Conservation (phyloP, 2,888 invertebrate species). For the Apotomis capreana region DNA sequence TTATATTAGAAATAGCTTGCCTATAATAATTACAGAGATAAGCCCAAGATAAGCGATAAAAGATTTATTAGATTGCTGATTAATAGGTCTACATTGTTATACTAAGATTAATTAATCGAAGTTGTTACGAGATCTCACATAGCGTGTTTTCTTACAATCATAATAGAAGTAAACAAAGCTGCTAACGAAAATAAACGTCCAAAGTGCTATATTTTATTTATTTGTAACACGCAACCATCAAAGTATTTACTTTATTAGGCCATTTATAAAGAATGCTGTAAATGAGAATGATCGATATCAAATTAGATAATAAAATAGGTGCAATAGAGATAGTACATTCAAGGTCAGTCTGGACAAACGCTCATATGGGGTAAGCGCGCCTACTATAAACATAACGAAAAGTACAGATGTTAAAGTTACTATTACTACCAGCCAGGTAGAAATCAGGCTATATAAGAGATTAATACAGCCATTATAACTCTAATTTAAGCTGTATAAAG, state of each 20-base stretch:
- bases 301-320: slow-evolving; percentile 21
- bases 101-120: not conserved
- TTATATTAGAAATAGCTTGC: too few relatives aligned
- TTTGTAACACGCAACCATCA: slow-evolving; percentile 69
- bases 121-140: slow-evolving; percentile 45
- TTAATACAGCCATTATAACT: too few relatives aligned
- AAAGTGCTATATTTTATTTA: slow-evolving; percentile 75
- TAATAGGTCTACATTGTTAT: not conserved
- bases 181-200: slow-evolving; percentile 76
- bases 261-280: slow-evolving; percentile 29
- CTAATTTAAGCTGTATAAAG: too few relatives aligned
- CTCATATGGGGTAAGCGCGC: too few relatives aligned
- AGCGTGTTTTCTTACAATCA: slow-evolving; percentile 72
- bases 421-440: too few relatives aligned
- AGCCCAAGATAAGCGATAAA: too few relatives aligned
- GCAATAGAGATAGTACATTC: not conserved
- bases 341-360: too few relatives aligned
- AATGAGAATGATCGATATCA: slow-evolving; percentile 36
- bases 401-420: too few relatives aligned
- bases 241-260: slow-evolving; percentile 47
- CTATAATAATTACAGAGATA: too few relatives aligned
- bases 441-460: too few relatives aligned
- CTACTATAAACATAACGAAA: too few relatives aligned
- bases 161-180: slow-evolving; percentile 66
- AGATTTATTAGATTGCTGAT: too few relatives aligned